Conservation (phyloP, 1,140 invertebrate species). For the Formica exsecta region DNA sequence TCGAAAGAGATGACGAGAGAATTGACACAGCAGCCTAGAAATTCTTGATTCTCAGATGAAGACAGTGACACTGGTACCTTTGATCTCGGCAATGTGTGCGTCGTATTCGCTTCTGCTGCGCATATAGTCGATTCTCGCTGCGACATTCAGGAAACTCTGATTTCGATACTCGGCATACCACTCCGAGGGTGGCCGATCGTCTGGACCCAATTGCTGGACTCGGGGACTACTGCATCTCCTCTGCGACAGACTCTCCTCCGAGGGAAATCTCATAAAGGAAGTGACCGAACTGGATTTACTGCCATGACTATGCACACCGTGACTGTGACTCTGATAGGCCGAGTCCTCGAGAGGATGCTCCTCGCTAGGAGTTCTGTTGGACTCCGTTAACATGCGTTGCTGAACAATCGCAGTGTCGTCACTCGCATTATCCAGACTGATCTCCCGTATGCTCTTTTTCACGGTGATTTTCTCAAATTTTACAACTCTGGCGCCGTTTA, state of each 20-base stretch:
- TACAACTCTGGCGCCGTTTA: constrained; percentile 88
- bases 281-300: constrained; percentile 86
- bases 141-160: constrained; percentile 87
- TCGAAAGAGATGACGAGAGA: neutral
- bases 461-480: constrained; percentile 90
- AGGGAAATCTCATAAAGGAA: constrained; percentile 87
- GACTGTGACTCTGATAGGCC: constrained; percentile 88
- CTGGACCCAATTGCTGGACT: constrained; percentile 72
- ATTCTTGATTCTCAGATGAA: neutral
- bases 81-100: constrained; percentile 94
- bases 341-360: constrained; percentile 87
- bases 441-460: constrained; percentile 87
- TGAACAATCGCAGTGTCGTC: neutral
- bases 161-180: constrained; percentile 88
- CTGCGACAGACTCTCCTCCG: constrained; percentile 87
- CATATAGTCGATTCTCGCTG: constrained; percentile 88
- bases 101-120: constrained; percentile 93
- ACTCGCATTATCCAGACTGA: constrained; percentile 67
- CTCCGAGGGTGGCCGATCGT: constrained; percentile 84
- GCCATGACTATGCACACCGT: constrained; percentile 81
- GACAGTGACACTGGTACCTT: constrained; percentile 88
- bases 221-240: constrained; percentile 76
- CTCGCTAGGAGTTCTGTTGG: constrained; percentile 87
- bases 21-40: no score
- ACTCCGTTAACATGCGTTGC: constrained; percentile 62